Base-by-base conservation (phyloP, 2,113 vertebrate genomes). In the Pelecanoides urinatrix region DNA sequence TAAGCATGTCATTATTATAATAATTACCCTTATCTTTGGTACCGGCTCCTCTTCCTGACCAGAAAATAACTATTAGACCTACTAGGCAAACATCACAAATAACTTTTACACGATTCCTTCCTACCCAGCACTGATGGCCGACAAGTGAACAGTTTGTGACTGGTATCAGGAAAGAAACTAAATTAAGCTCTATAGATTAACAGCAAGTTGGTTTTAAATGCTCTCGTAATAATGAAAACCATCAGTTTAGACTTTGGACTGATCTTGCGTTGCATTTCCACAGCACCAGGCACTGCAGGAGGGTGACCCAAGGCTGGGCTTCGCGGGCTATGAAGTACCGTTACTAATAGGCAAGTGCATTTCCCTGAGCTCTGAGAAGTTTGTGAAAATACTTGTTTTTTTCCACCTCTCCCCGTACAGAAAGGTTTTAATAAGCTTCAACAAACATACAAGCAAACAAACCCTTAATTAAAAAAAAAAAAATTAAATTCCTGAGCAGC, bases 361-460 rank as follows among this genome's bases (percentile, higher is more conserved):
- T 89, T 78, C 86, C 76, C 84, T 16, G 36, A 91, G 86, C 86
- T 55, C 89, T 20, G 66, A 25, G 18, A 95, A 83, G 84, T 90
- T 71, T 29, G 49, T 88, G 45, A 75, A 62, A 95, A 34, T 80
- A 85, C 63, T 76, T 88, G 80, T 19, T 75, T 58, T 58, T 87
- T 16, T 89, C 70, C 92, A 92, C 55, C 77, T 94, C 89, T 73
- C 74, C 68, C 80, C 84, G 47, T 17, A 73, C 11, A 92, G 71
- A 44, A 67, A 82, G 50, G 67, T 75, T 95, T 94, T 91, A 91
- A 91, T 90, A 75, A 91, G 77, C 80, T 90, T 92, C 85, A 90
- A 88, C 95, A 95, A 92, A 90, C 65, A 82, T 2, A 49, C 40
- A 90, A 92, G 89, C 89, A 95, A 97, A 94, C 72, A 91, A 88